These are phyloP conservation scores for Arothron firmamentum DNA, from an alignment of 2,113 vertebrate species.

Conservation along the genomic window DNA sequence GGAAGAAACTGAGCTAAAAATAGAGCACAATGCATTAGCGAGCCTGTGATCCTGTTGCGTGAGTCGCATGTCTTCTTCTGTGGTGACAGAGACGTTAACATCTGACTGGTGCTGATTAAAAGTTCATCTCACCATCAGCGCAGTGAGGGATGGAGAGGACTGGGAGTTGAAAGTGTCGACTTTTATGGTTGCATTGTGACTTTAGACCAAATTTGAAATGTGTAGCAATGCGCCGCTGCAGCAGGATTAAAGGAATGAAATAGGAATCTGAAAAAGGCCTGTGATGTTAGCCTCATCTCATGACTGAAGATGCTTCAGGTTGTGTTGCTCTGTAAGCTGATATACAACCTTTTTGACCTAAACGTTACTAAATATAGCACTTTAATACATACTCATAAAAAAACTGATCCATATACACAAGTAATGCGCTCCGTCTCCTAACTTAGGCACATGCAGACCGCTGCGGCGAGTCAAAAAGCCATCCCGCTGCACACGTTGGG, in stretches of 20 bases:
- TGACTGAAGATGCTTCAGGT: background rate
- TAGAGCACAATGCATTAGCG: conserved; percentile 40
- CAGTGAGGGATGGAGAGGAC: no score
- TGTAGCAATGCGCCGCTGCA: background rate
- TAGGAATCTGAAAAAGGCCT: background rate
- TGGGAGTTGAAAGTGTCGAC: no score
- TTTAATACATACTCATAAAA: background rate
- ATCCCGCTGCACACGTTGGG: no score
- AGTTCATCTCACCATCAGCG: background rate
- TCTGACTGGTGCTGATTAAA: background rate
- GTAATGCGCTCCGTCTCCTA: background rate
- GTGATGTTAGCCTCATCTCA: background rate
- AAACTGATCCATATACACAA: background rate
- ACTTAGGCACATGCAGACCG: background rate
- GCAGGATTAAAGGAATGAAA: background rate
- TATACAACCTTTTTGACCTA: background rate
- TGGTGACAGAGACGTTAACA: background rate
- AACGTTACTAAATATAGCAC: background rate
- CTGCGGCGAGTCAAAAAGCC: background rate
- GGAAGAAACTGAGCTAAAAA: conserved; percentile 40
- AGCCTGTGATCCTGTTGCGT: background rate
- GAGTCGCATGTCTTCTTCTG: no score
- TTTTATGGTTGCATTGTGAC: no score
- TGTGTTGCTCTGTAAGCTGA: background rate
- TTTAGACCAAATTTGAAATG: no score